Evolutionary conservation across 1,140 invertebrate genomes (phyloP).

Genomic region (Philotrypesis tridentata): DNA sequence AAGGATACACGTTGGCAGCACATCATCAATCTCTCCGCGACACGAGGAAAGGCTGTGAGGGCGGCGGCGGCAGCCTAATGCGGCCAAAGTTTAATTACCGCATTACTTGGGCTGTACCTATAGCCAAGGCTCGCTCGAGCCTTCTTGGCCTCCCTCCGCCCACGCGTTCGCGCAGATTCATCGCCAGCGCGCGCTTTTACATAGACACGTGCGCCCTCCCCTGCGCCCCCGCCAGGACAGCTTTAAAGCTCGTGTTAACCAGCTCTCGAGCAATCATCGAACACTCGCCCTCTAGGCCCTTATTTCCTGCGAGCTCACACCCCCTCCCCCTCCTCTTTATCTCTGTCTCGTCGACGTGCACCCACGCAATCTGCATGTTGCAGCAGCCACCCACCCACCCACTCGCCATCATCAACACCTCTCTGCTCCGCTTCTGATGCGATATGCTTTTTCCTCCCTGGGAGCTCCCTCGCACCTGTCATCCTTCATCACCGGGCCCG

Average conservation of each 20-base stretch:
- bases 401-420: not conserved
- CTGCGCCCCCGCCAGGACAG: too few species aligned
- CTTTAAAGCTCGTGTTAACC: constrained; percentile 1
- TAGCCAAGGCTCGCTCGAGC: constrained; percentile 38
- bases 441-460: not conserved
- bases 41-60: constrained; percentile 43
- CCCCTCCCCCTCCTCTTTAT: not conserved
- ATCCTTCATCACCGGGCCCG: not conserved
- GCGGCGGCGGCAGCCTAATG: constrained; percentile 58
- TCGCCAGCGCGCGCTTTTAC: constrained; percentile 34
- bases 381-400: not conserved
- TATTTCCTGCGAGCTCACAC: not conserved
- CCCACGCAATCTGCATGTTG: not conserved
- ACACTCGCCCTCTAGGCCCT: not conserved
- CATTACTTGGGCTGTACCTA: constrained; percentile 64
- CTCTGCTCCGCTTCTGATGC: not conserved
- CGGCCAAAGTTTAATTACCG: constrained; percentile 72
- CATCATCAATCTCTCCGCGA: constrained; percentile 64
- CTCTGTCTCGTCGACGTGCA: too few species aligned
- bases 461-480: not conserved
- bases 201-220: not conserved
- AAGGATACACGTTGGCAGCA: constrained; percentile 51
- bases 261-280: constrained; percentile 13
- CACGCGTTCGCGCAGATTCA: constrained; percentile 54
- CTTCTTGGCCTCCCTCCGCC: constrained; percentile 55